A percentile compares a stretch with the other conserved stretches of the same genome.
Evolutionary conservation across 1,140 invertebrate genomes (phyloP).

Genomic region (Aphelinus atriplicis): DNA sequence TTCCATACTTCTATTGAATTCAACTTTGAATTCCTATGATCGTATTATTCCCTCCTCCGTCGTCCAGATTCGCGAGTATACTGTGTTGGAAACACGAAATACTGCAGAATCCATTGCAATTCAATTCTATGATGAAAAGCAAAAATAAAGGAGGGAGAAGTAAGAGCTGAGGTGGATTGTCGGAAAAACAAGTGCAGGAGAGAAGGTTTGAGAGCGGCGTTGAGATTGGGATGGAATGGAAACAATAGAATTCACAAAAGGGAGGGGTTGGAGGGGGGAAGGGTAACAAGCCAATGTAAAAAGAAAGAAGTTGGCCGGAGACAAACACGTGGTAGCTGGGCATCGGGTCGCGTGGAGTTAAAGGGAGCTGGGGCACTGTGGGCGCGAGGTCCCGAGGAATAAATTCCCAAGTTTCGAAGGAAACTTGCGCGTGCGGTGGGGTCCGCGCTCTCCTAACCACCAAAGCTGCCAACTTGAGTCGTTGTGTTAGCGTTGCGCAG

Average conservation of each 20-base stretch:
- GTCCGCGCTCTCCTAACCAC: slow-evolving; percentile 24
- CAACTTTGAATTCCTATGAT: too few relatives aligned
- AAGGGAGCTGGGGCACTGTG: not conserved
- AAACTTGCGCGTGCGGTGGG: slow-evolving; percentile 36
- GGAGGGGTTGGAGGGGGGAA: not conserved
- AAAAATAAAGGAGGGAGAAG: slow-evolving; percentile 8
- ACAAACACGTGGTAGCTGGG: slow-evolving; percentile 43
- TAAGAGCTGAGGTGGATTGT: not conserved
- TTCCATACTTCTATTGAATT: too few relatives aligned
- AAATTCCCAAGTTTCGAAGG: slow-evolving; percentile 54
- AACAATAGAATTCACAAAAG: not conserved
- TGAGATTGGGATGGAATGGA: not conserved
- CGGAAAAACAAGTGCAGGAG: not conserved
- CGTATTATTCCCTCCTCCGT: too few relatives aligned
- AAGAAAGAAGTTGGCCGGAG: slow-evolving; percentile 30
- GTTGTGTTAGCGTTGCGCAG: slow-evolving; percentile 27
- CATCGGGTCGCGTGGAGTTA: slow-evolving; percentile 17
- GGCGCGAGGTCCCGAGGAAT: slow-evolving; percentile 42
- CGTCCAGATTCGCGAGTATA: too few relatives aligned
- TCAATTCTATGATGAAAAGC: not conserved
- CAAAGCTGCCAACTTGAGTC: slow-evolving; percentile 35
- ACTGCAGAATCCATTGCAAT: too few relatives aligned
- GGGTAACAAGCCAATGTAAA: slow-evolving; percentile 22
- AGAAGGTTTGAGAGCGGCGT: not conserved
- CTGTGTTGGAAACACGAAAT: too few relatives aligned